A percentile compares a stretch with the other conserved stretches of the same genome.
phyloP scores from a whole-genome alignment of 2,888 invertebrate species.

The Calameuta filiformis region DNA sequence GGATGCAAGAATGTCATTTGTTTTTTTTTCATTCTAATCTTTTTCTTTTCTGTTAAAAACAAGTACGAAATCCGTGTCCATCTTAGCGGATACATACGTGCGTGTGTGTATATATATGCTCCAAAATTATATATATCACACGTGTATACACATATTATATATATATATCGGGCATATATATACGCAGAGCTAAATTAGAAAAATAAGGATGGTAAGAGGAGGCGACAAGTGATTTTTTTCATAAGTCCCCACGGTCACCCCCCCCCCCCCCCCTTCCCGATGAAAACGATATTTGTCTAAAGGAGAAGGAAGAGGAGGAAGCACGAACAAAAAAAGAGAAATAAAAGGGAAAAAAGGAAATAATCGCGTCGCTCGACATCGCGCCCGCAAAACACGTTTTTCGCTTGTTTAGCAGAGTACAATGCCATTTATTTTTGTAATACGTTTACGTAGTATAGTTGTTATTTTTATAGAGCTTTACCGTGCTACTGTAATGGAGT shows the following conservation, averaged over 20 bases:
- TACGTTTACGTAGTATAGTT: constrained; percentile 64
- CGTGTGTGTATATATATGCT: neutral
- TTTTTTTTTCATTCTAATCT: neutral
- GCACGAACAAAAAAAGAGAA: constrained; percentile 30
- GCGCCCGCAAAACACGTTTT: constrained; percentile 60
- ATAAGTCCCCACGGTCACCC: no score
- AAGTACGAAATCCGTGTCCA: neutral
- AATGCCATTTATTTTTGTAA: constrained; percentile 66
- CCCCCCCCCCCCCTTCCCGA: neutral
- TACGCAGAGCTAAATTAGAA: neutral
- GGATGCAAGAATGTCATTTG: neutral
- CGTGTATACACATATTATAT: neutral
- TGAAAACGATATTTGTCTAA: neutral
- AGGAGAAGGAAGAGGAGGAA: constrained; percentile 1
- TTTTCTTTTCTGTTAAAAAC: neutral
- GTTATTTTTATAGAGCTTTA: constrained; percentile 62
- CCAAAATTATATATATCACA: neutral
- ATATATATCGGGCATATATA: no score
- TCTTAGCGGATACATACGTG: neutral
- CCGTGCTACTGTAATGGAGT: constrained; percentile 59
- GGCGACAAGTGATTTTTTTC: neutral
- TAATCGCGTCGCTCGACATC: constrained; percentile 59
- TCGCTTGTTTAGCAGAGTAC: constrained; percentile 66
- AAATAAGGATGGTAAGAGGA: neutral
- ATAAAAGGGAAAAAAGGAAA: constrained; percentile 2